Base-by-base conservation (phyloP, 2,888 invertebrate species). In the Apoda limacodes region DNA sequence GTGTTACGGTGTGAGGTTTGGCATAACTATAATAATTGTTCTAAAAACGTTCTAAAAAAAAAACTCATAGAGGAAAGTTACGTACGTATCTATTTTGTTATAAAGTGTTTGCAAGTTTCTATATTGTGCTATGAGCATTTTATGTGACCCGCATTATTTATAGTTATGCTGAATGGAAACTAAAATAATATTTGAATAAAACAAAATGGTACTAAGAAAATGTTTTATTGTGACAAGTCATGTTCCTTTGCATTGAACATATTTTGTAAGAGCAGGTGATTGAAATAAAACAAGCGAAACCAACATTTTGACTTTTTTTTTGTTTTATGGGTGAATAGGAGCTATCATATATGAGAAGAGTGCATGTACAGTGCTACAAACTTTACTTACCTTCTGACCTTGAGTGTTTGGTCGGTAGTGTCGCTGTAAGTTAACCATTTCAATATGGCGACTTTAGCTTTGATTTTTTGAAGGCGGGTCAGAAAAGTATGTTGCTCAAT, bases 241-340 rank as follows among this genome's bases (percentile, higher is more conserved):
- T 78, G 82, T 82, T 82, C 82, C 81, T 81, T 81, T 81, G 81
- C 82, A 80, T 75, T 80, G 76, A 80, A 78, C 75, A 81, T 81
- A 78, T 80, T 78, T 81, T 81, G 78, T 81, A 82, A 81, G 74
- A 76, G 76, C 80, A 75, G 76, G 74, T 76, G 75, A 81, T 80
- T 81, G 72, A 81, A 72, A 81, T 82, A 81, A 81, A 82, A 81
- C 75, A 71, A 80, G 75, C 81, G 71, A 76, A 81, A 80, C 74
- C 75, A 78, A 75, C 17, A 17, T 7, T 17, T 17, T 17, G 17
- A 6, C 5, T 17, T 17, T 6, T 7, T 17, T 17, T 6, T 17
- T 17, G 63, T 55, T 47, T 52, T 54, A 66, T 67, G 37, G 39
- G 49, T 70, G 57, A 63, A 74, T 74, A 69, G 51, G 50, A 55